These are phyloP conservation scores for Candidula unifasciata DNA, from an alignment of 2,888 invertebrate genomes.

Conservation along the genomic window DNA sequence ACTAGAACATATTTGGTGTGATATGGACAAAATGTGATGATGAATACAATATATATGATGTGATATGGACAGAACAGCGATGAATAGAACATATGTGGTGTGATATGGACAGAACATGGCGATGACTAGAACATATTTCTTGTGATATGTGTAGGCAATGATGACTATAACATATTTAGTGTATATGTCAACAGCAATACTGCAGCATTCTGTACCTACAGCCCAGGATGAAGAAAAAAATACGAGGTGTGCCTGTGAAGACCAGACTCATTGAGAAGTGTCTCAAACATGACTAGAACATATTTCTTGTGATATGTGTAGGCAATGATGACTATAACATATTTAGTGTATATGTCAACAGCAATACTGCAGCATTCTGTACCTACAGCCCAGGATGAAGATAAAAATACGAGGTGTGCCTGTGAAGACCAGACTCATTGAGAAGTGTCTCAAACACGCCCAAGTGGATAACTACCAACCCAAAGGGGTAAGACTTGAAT, in stretches of 20 bases:
- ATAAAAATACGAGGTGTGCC: neutral
- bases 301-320: too few relatives aligned
- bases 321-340: too few relatives aligned
- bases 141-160: too few relatives aligned
- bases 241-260: neutral
- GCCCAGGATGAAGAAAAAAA: slow-evolving; percentile 10
- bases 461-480: neutral
- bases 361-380: slow-evolving; percentile 27
- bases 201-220: slow-evolving; percentile 19
- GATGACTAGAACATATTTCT: too few relatives aligned
- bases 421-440: slow-evolving; percentile 4
- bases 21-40: too few relatives aligned
- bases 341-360: too few relatives aligned
- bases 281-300: neutral
- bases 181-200: neutral
- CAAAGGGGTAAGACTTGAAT: neutral
- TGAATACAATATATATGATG: too few relatives aligned
- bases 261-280: neutral
- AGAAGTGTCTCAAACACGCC: neutral
- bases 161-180: too few relatives aligned
- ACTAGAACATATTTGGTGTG: too few relatives aligned
- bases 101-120: too few relatives aligned
- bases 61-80: too few relatives aligned
- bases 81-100: too few relatives aligned
- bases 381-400: slow-evolving; percentile 10